These are phyloP conservation scores for Ciconia boyciana DNA, from an alignment of 2,113 vertebrate genomes.

Conservation along the genomic window DNA sequence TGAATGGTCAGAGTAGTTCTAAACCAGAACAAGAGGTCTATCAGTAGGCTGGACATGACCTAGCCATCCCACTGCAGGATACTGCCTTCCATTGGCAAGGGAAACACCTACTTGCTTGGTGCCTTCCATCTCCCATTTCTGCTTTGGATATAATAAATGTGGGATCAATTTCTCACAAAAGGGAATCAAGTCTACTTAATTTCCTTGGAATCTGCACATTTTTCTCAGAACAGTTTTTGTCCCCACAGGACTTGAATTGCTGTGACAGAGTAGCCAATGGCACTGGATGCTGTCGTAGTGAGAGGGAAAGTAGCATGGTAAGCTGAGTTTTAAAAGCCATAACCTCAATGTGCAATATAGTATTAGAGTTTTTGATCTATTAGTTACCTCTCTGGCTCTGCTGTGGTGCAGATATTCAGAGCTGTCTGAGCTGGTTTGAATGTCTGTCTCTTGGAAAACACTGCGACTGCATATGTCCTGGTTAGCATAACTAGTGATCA, in stretches of 20 bases:
- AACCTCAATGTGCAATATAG: background rate
- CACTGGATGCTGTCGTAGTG: conserved; percentile 78
- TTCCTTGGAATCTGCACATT: background rate
- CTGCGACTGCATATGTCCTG: background rate
- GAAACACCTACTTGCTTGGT: background rate
- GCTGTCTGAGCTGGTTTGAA: background rate
- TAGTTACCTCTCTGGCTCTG: background rate
- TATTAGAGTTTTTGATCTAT: background rate
- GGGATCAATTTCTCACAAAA: background rate
- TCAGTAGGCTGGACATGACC: background rate
- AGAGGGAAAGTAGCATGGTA: conserved; percentile 43
- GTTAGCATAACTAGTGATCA: background rate
- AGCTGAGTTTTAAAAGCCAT: background rate
- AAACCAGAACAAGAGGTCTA: background rate
- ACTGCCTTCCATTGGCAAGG: background rate
- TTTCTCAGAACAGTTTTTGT: background rate
- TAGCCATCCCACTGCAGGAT: background rate
- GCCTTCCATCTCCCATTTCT: background rate
- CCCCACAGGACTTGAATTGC: conserved; percentile 70
- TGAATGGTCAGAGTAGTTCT: background rate
- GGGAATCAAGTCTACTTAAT: background rate
- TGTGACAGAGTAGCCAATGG: conserved; percentile 72
- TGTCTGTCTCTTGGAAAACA: background rate
- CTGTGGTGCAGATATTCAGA: background rate
- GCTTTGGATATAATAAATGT: background rate